These are phyloP conservation scores for Oscheius sp. DNA, from an alignment of 1,140 invertebrate species.

Conservation along the genomic window DNA sequence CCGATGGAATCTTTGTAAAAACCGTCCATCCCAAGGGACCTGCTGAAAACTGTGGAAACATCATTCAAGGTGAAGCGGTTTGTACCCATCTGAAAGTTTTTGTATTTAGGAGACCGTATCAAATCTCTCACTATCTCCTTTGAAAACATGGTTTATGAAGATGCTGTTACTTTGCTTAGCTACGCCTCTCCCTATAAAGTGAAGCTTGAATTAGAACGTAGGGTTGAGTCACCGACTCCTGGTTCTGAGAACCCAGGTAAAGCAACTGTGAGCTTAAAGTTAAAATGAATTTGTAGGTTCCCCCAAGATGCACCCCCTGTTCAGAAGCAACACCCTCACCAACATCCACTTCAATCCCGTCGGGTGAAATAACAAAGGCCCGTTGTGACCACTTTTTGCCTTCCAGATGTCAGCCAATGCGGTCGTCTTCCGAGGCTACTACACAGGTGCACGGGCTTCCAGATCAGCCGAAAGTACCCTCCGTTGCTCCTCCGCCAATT, in stretches of 20 bases:
- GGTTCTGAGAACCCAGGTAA: background rate
- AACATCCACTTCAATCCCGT: conserved; percentile 33
- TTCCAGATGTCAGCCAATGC: conserved; percentile 1
- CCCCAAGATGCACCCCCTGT: conserved; percentile 26
- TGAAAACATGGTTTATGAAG: conserved; percentile 81
- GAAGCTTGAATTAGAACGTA: conserved; percentile 32
- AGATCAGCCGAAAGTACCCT: background rate
- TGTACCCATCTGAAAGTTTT: conserved; percentile 18
- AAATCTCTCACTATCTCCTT: conserved; percentile 80
- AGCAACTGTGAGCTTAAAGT: background rate
- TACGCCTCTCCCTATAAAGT: conserved; percentile 84
- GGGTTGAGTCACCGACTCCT: background rate
- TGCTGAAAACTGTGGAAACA: conserved; percentile 77
- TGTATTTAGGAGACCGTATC: conserved; percentile 77
- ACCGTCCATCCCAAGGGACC: conserved; percentile 81
- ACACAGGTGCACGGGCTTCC: background rate
- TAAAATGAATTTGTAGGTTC: background rate
- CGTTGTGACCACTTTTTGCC: background rate
- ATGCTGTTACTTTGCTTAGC: conserved; percentile 81
- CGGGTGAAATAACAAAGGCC: background rate
- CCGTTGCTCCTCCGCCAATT: background rate
- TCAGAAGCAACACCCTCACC: conserved; percentile 34
- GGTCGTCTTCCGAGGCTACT: background rate
- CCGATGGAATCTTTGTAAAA: conserved; percentile 82
- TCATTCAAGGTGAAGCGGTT: conserved; percentile 72